Percentiles rank a stretch among this genome's conserved stretches.
Conservation (phyloP, 2,113 vertebrate species). For the Gavia stellata region DNA sequence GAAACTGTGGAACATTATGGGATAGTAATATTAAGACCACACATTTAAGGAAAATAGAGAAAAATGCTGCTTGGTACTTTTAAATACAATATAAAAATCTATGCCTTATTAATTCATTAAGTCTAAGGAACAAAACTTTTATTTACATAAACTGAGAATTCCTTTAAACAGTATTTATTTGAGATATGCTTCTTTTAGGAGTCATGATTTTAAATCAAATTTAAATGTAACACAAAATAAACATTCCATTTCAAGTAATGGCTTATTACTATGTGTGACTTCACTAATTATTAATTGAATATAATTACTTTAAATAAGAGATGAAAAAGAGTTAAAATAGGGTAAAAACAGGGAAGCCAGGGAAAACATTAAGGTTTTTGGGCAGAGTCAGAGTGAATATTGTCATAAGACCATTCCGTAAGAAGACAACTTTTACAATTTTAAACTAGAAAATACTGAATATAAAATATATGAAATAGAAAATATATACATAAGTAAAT, state of each 20-base stretch:
- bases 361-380: background rate
- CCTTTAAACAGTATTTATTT: background rate
- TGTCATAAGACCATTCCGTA: accelerated
- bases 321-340: background rate
- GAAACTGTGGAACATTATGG: background rate
- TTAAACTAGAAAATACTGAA: background rate
- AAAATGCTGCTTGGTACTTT: background rate
- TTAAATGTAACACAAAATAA: background rate
- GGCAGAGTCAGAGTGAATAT: background rate
- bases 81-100: background rate
- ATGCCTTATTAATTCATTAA: background rate
- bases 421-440: background rate
- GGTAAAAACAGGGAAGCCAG: background rate
- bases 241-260: background rate
- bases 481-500: background rate
- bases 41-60: background rate
- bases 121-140: background rate
- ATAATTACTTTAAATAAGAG: background rate
- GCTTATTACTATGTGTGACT: background rate
- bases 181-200: background rate
- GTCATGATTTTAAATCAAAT: background rate
- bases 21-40: background rate
- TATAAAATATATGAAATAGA: background rate
- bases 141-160: background rate
- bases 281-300: background rate